A percentile compares a stretch with the other conserved stretches of the same genome.
Evolutionary conservation across 2,797 vertebrate species (phyloP).

Genomic region (Labeo calbasu): DNA sequence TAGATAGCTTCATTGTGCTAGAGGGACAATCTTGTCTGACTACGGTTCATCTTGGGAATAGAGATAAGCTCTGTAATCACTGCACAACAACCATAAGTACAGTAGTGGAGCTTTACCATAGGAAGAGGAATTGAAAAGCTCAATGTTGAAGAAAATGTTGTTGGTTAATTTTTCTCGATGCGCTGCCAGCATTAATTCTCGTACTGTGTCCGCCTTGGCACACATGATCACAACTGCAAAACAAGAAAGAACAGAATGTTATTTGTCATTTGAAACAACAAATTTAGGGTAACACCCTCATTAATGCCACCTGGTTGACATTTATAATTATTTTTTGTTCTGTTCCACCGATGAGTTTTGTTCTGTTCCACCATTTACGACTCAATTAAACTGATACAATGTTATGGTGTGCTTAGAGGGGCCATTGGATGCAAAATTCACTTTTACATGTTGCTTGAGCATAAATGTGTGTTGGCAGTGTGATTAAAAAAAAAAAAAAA

Average conservation of each 20-base stretch:
- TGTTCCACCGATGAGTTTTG: neutral
- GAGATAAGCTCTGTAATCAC: conserved; percentile 50
- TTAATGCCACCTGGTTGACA: neutral
- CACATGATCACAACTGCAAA: conserved; percentile 95
- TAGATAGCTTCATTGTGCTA: conserved; percentile 43
- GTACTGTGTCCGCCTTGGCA: conserved; percentile 84
- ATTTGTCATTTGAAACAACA: conserved; percentile 13
- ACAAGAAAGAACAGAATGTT: conserved; percentile 21
- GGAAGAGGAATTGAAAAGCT: conserved; percentile 95
- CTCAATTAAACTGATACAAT: neutral
- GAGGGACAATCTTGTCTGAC: neutral
- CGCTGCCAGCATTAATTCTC: conserved; percentile 92
- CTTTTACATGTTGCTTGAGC: too few species aligned
- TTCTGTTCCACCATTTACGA: neutral
- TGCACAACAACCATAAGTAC: conserved; percentile 1
- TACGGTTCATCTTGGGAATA: conserved; percentile 29
- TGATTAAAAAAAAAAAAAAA: too few species aligned
- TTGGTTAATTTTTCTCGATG: conserved; percentile 87
- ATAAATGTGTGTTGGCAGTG: too few species aligned
- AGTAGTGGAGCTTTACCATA: conserved; percentile 82
- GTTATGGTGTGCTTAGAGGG: neutral
- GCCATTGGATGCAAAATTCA: too few species aligned
- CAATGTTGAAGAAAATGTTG: conserved; percentile 95
- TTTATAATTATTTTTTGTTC: neutral
- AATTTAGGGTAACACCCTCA: neutral